Percentiles rank a stretch among this genome's conserved stretches.
Evolutionary conservation across 2,113 vertebrate species (phyloP).

Genomic region (Onychostruthus taczanowskii): DNA sequence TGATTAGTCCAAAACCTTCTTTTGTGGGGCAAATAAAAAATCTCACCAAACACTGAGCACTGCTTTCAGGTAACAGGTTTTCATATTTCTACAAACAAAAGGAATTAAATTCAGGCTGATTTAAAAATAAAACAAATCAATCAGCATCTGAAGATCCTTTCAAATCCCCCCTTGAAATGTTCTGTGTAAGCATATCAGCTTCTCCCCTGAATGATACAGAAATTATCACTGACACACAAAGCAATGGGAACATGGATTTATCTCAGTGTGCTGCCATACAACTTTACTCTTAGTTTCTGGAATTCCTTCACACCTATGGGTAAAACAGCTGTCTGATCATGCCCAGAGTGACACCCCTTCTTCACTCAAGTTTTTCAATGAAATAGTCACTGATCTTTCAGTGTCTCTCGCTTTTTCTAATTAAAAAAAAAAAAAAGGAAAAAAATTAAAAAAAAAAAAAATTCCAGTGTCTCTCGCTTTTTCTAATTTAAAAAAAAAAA

Average conservation of each 20-base stretch:
- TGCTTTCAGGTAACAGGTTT: background rate
- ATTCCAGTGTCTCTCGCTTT: background rate
- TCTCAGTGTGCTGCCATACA: background rate
- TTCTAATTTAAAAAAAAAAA: too few species aligned
- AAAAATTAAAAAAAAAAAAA: accelerated
- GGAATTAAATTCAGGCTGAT: background rate
- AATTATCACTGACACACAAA: background rate
- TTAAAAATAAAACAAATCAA: background rate
- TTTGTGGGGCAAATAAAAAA: background rate
- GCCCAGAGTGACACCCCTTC: background rate
- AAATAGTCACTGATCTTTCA: background rate
- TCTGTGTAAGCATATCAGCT: background rate
- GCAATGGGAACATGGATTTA: background rate
- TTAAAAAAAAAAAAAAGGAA: too few species aligned
- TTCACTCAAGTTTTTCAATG: background rate
- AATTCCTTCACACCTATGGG: background rate
- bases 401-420: background rate
- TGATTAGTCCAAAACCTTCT: background rate
- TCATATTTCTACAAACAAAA: background rate
- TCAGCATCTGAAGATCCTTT: background rate
- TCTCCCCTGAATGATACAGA: background rate
- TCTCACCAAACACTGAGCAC: background rate
- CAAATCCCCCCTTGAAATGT: background rate
- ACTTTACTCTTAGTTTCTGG: background rate
- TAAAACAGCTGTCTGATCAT: background rate